A percentile compares a stretch with the other conserved stretches of the same genome.
phyloP scores from a whole-genome alignment of 2,113 vertebrate genomes.

The Aptenodytes forsteri region DNA sequence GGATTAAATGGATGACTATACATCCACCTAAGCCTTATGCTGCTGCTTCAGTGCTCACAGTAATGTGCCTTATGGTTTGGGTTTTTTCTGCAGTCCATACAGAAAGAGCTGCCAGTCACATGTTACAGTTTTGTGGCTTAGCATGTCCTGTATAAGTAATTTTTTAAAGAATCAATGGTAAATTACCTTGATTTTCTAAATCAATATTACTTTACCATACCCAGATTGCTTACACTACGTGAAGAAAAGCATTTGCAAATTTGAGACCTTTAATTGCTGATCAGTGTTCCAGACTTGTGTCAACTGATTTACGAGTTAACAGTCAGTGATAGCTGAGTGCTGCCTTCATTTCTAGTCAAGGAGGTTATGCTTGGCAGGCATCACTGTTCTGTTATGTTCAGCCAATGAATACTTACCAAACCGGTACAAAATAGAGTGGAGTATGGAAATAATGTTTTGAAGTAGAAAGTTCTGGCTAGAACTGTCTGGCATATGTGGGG shows the following conservation, averaged over 20 bases:
- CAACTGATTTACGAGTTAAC: not conserved
- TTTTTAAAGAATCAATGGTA: not conserved
- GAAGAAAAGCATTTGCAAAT: not conserved
- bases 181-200: not conserved
- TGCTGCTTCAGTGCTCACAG: not conserved
- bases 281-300: not conserved
- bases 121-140: not conserved
- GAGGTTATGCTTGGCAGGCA: constrained; percentile 21
- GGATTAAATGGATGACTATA: not conserved
- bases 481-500: not conserved
- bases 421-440: not conserved
- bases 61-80: not conserved
- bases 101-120: not conserved
- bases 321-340: not conserved
- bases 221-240: not conserved
- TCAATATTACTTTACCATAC: not conserved
- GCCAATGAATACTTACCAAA: constrained; percentile 16
- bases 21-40: not conserved
- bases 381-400: not conserved
- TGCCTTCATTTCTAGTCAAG: not conserved
- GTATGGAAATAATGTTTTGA: not conserved
- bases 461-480: not conserved
- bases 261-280: not conserved
- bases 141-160: not conserved
- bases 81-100: not conserved